Evolutionary conservation across 1,140 invertebrate genomes (phyloP), one percentile per base, ranked within the genome.

Genomic region (Papilio glaucus): DNA sequence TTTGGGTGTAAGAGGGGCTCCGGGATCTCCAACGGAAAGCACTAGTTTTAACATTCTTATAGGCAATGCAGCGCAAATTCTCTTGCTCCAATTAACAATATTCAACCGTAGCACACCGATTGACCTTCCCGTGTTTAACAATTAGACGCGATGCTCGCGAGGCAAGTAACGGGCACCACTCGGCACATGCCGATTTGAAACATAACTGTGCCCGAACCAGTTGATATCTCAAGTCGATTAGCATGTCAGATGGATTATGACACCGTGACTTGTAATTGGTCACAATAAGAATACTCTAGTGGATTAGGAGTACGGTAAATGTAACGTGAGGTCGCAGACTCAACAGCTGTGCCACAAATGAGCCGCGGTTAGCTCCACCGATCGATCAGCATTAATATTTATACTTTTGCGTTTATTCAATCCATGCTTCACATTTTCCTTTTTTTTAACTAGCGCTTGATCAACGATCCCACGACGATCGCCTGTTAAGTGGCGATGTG

Each of bases 121-220:
- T 37, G 60, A 61, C 60, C 60, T 37, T 61, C n/a, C 13, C 29
- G 60, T 61, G n/a, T 12, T 37, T 29, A 53, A 73, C 49, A 61
- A 68, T 73, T 62, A 62, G 26, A 38, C 26, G 38, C 29, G 57
- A 73, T 61, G 71, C 72, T 68, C 38, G 12, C 37, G n/a, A 70
- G 65, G 60, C 74, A 74, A 65, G 70, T 73, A 77, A 77, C 72
- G 72, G 69, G 49, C 67, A n/a, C 13, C 1, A 9, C 21, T 57
- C 0, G 13, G 10, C 37, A 63, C 39, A 72, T 26, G 75, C 73
- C 76, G 60, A 70, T 75, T 69, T 61, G 68, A 75, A 70, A 71
- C 53, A 38, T 77, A 79, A 75, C 73, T 69, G 73, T 68, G 61
- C 26, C 38, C 39, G 73, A 53, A 72, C 49, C 62, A 18, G 37